A percentile compares a stretch with the other conserved stretches of the same genome.
phyloP scores from a whole-genome alignment of 1,140 invertebrate genomes.

The Stegodyphus mimosarum region DNA sequence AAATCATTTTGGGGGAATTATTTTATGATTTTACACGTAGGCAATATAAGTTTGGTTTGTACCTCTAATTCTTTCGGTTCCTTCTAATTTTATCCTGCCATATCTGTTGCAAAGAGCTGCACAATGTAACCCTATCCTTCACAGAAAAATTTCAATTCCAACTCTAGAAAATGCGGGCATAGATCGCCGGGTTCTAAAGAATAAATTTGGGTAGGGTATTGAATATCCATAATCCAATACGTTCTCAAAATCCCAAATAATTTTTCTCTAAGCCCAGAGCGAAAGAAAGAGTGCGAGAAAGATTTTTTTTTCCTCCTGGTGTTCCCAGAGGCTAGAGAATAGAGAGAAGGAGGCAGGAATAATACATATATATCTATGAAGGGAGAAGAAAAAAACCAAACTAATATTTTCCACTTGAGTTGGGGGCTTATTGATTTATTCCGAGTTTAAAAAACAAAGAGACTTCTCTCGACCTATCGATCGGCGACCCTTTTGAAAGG shows the following conservation, averaged over 20 bases:
- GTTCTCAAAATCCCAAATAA: slow-evolving; percentile 51
- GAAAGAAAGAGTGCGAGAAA: slow-evolving; percentile 3
- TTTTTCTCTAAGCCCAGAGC: slow-evolving; percentile 28
- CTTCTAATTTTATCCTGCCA: neutral
- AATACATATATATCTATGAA: slow-evolving; percentile 14
- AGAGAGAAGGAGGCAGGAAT: slow-evolving; percentile 9
- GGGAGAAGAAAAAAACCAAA: slow-evolving; percentile 13
- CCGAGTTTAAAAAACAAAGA: slow-evolving; percentile 36
- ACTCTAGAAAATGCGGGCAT: neutral
- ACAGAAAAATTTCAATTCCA: slow-evolving; percentile 11
- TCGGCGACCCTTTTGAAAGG: slow-evolving; percentile 29
- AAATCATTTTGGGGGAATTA: no score
- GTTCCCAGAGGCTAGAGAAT: neutral
- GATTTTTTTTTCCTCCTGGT: neutral
- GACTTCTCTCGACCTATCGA: slow-evolving; percentile 11
- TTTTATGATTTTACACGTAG: no score
- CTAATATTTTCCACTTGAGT: slow-evolving; percentile 37
- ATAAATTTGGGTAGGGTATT: slow-evolving; percentile 44
- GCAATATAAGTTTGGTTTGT: no score
- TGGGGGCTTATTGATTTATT: slow-evolving; percentile 37
- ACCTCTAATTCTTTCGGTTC: no score
- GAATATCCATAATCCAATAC: slow-evolving; percentile 51
- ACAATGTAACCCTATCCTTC: slow-evolving; percentile 34
- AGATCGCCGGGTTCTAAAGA: slow-evolving; percentile 13
- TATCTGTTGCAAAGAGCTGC: neutral